phyloP scores from a whole-genome alignment of 2,888 invertebrate species.

The Phengaris arion region DNA sequence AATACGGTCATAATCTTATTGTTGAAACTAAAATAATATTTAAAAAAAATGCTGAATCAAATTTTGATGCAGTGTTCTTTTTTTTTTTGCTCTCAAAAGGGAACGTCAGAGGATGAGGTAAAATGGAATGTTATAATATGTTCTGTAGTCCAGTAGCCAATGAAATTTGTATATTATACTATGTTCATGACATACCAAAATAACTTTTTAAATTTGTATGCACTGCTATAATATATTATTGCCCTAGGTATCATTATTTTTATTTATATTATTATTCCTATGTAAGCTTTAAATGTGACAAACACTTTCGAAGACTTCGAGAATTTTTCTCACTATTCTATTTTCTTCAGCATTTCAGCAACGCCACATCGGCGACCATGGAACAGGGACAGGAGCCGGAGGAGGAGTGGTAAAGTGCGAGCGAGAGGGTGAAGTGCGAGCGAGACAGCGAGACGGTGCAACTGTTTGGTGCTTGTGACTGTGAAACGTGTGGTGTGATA shows the following conservation, averaged over 20 bases:
- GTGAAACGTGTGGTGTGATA: conserved; percentile 57
- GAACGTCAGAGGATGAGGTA: conserved; percentile 35
- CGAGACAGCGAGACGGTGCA: conserved; percentile 31
- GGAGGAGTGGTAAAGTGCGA: conserved; percentile 76
- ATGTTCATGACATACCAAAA: too few species aligned
- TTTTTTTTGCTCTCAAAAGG: conserved; percentile 34
- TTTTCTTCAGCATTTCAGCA: conserved; percentile 61
- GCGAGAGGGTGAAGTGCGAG: conserved; percentile 43
- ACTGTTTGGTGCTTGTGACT: conserved; percentile 31
- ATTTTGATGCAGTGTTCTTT: conserved; percentile 2
- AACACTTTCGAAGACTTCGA: background rate
- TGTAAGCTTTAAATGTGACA: too few species aligned
- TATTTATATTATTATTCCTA: too few species aligned
- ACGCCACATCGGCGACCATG: conserved; percentile 45
- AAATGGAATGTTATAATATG: conserved; percentile 1
- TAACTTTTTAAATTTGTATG: too few species aligned
- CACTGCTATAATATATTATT: too few species aligned
- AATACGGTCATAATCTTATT: too few species aligned
- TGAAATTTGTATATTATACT: too few species aligned
- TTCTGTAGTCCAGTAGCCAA: background rate
- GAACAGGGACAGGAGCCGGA: conserved; percentile 70
- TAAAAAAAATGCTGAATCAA: background rate
- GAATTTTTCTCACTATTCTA: background rate
- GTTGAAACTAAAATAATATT: too few species aligned
- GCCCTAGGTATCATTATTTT: too few species aligned